These are phyloP conservation scores for Antheraea assamensis DNA, from an alignment of 2,888 invertebrate species.

Conservation along the genomic window DNA sequence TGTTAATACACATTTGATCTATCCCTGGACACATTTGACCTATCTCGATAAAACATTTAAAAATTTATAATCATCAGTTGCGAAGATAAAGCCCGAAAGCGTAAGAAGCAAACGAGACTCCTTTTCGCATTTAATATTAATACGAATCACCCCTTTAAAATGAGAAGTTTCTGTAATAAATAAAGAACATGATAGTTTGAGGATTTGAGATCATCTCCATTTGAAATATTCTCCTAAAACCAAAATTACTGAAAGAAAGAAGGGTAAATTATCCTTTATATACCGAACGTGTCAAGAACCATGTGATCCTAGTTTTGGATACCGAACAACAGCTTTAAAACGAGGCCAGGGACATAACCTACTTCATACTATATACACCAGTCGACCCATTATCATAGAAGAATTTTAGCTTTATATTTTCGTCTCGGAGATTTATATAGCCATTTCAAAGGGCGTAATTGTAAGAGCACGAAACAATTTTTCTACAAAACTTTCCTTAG, in stretches of 20 bases:
- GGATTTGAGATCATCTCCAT: not conserved
- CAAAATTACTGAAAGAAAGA: not conserved
- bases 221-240: not conserved
- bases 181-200: not conserved
- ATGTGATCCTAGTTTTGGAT: not conserved
- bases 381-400: not conserved
- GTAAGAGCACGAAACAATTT: slow-evolving; percentile 7
- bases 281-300: not conserved
- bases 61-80: too few relatives aligned
- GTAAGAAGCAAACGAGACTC: too few relatives aligned
- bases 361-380: not conserved
- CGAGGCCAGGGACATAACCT: not conserved
- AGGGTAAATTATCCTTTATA: not conserved
- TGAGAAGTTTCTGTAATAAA: not conserved
- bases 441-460: not conserved
- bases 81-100: too few relatives aligned
- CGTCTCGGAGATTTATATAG: not conserved
- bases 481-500: slow-evolving; percentile 22
- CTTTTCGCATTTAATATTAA: too few relatives aligned
- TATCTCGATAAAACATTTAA: too few relatives aligned
- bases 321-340: not conserved
- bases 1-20: too few relatives aligned
- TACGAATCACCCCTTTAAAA: not conserved
- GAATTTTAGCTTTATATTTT: not conserved
- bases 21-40: too few relatives aligned